Base-by-base conservation (phyloP, 2,113 vertebrate genomes). In the Drymodes brunneopygia region DNA sequence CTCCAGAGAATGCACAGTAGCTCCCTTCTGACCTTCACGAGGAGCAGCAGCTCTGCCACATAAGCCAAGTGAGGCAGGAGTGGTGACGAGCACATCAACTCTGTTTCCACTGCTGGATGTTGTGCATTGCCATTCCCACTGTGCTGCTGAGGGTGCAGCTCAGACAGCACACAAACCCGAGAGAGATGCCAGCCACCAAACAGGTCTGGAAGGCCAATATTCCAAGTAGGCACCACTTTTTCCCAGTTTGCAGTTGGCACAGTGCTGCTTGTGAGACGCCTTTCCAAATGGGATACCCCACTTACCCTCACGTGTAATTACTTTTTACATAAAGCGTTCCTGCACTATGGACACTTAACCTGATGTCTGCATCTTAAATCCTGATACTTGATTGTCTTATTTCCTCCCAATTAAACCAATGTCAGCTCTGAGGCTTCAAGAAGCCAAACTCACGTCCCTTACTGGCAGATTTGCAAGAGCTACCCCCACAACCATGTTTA, bases 1-100 rank as follows among this genome's bases (percentile, higher is more conserved):
- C 50, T 84, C 53, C 82, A 45, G 44, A 73, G 25, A 47, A 72
- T 0, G 5, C 54, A 28, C 18, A 11, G 74, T 3, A 56, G 47
- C 74, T 90, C 61, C 89, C 60, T 53, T 69, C 88, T 88, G 91
- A 79, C 36, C 69, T 57, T 95, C 84, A 85, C 54, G 28, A 86
- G 60, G 65, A 66, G 58, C 31, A 60, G 93, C 91, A 94, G 83
- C 50, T 75, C 48, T 44, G 35, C 36, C n/a, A 10, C 44, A 12
- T 35, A 2, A 82, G 66, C 75, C 62, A 54, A 31, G 44, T 1
- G 10, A 88, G 36, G 65, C 79, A 79, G 75, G 44, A 60, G 29
- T 0, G 9, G 40, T 28, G 67, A 78, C 56, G 54, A 73, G 38
- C 23, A 12, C 0, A 0, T 20, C 47, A 78, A 14, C 54, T 66